A percentile compares a stretch with the other conserved stretches of the same genome.
These are phyloP conservation scores for Scartelaos histophorus DNA, from an alignment of 2,113 vertebrate species.

Conservation along the genomic window DNA sequence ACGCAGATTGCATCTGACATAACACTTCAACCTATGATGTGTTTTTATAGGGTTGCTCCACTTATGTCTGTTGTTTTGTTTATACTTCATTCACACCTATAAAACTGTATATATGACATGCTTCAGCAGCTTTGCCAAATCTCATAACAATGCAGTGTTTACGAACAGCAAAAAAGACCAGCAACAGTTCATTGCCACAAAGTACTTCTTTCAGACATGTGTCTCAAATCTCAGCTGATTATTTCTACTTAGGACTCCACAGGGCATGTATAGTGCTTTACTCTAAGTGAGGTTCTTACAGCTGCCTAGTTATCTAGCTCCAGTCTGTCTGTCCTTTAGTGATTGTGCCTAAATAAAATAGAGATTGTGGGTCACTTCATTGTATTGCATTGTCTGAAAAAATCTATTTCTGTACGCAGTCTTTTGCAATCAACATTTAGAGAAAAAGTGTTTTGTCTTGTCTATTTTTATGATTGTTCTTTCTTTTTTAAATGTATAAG, in stretches of 20 bases:
- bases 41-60: conserved; percentile 36
- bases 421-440: conserved; percentile 61
- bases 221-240: conserved; percentile 37
- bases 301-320: conserved; percentile 49
- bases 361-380: conserved; percentile 61
- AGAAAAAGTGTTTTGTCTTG: conserved; percentile 50
- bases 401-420: conserved; percentile 49
- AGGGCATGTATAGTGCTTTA: conserved; percentile 48
- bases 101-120: conserved; percentile 44
- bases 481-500: conserved; percentile 72
- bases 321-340: conserved; percentile 59
- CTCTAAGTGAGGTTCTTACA: conserved; percentile 57
- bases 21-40: conserved; percentile 19
- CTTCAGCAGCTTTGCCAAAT: conserved; percentile 45
- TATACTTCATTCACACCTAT: conserved; percentile 26
- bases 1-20: background rate
- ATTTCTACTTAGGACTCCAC: conserved; percentile 56
- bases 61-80: conserved; percentile 25
- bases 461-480: conserved; percentile 71
- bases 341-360: conserved; percentile 60
- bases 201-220: conserved; percentile 12
- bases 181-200: conserved; percentile 24
- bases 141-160: conserved; percentile 39
- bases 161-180: conserved; percentile 24
- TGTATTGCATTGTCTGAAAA: conserved; percentile 51